Evolutionary conservation across 1,140 invertebrate species (phyloP), one percentile per base, ranked within the genome.

Genomic region (Brachystomella parvula): DNA sequence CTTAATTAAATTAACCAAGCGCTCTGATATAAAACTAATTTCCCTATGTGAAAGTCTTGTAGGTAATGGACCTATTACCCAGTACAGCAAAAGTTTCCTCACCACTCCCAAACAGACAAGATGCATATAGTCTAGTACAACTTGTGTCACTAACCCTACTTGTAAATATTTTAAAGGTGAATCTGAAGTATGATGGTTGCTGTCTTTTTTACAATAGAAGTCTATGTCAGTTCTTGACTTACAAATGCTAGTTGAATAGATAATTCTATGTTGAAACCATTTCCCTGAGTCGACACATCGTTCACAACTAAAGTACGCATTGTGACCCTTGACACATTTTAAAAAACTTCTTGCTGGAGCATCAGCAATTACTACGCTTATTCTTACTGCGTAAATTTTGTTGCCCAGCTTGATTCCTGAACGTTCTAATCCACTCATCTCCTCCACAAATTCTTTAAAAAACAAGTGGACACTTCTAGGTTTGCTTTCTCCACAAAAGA

Each of bases 61-160:
- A 71, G 75, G 12, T 73, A 56, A 49, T 69, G 47, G 59, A 74
- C 74, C 72, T 74, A 74, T 56, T 73, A 74, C 32, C 76, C 74
- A 35, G 72, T 47, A 3, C 71, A 64, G 71, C 76, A 76, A 44
- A 64, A 53, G 44, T 63, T 47, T 33, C 71, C 69, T 35, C 73
- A 47, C 29, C 69, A 66, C 56, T 75, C 28, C 57, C 68, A 65
- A 31, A 68, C 63, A 44, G 17, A 77, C 65, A 61, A 44, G 28
- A 63, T 64, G 39, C 58, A 66, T 64, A 30, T 53, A 53, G 39
- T 66, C 64, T 29, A 66, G 21, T 12, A 30, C 12, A 44, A 66
- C 35, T 3, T 66, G 15, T 3, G 64, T 31, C 17, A 66, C 64
- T 12, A 66, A 9, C 12, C 60, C 65, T 15, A 66, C 2, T 39